These are phyloP conservation scores for Phaethon lepturus DNA, from an alignment of 2,113 vertebrate species.

Conservation along the genomic window DNA sequence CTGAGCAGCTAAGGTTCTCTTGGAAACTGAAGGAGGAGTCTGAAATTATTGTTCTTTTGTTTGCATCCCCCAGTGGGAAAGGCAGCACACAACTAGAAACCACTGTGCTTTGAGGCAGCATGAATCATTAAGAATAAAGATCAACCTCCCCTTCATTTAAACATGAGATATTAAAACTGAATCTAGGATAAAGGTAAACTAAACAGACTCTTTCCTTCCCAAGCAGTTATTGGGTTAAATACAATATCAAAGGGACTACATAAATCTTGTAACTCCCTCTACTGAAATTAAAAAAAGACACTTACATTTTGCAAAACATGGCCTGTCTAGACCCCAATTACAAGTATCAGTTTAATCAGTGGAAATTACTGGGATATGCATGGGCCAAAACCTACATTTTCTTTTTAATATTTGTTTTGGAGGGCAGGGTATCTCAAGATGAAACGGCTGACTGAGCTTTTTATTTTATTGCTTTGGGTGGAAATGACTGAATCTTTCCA, in stretches of 20 bases:
- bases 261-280: not conserved
- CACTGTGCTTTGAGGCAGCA: slow-evolving; percentile 57
- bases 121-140: slow-evolving; percentile 60
- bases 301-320: not conserved
- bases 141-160: not conserved
- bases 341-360: not conserved
- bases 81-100: slow-evolving; percentile 66
- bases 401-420: not conserved
- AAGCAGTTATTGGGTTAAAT: slow-evolving; percentile 11
- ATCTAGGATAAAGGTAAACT: slow-evolving; percentile 46
- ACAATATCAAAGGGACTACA: not conserved
- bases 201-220: slow-evolving; percentile 1
- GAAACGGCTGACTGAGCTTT: slow-evolving; percentile 49
- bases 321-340: not conserved
- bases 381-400: slow-evolving; percentile 23
- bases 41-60: slow-evolving; percentile 75
- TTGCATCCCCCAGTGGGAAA: slow-evolving; percentile 71
- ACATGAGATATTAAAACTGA: slow-evolving; percentile 33
- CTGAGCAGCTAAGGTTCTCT: slow-evolving; percentile 68
- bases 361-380: not conserved
- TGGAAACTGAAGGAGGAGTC: slow-evolving; percentile 73
- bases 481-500: slow-evolving; percentile 36
- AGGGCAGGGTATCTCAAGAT: slow-evolving; percentile 32
- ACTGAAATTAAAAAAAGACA: not conserved
- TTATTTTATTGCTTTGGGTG: slow-evolving; percentile 17